phyloP scores from a whole-genome alignment of 2,888 invertebrate genomes.

The Sarcophaga caerulescens region DNA sequence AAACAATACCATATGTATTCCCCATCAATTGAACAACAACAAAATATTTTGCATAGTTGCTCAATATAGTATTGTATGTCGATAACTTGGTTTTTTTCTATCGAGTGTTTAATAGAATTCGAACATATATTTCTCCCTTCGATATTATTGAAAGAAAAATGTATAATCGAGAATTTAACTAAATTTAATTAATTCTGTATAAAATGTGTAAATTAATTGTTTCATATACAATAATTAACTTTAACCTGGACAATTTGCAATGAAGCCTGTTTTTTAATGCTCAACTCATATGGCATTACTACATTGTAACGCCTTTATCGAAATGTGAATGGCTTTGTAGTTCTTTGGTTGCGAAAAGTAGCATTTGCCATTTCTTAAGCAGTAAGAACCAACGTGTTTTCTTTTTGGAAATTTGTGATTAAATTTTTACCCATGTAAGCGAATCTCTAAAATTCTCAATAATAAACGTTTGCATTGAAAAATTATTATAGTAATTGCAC shows the following conservation, averaged over 20 bases:
- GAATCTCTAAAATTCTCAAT: constrained; percentile 8
- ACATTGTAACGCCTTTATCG: background rate
- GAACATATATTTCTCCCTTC: background rate
- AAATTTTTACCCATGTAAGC: constrained; percentile 60
- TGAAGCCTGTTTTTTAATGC: too few species aligned
- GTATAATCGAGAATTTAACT: background rate
- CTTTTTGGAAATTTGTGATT: constrained; percentile 29
- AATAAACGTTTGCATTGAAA: background rate
- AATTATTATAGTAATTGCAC: background rate
- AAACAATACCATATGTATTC: constrained; percentile 41
- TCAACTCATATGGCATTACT: background rate
- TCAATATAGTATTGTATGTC: background rate
- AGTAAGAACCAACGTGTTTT: constrained; percentile 52
- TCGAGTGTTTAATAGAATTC: background rate
- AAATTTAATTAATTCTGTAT: background rate
- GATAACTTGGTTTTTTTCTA: too few species aligned
- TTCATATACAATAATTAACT: too few species aligned
- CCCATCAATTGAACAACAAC: background rate
- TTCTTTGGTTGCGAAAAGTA: constrained; percentile 17
- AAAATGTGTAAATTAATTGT: background rate
- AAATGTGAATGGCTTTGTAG: background rate
- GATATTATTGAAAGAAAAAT: background rate
- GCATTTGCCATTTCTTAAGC: constrained; percentile 51
- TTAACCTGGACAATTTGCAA: too few species aligned
- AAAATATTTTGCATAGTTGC: background rate